Evolutionary conservation across 1,140 invertebrate genomes (phyloP).

Genomic region (Penaeus vannamei): DNA sequence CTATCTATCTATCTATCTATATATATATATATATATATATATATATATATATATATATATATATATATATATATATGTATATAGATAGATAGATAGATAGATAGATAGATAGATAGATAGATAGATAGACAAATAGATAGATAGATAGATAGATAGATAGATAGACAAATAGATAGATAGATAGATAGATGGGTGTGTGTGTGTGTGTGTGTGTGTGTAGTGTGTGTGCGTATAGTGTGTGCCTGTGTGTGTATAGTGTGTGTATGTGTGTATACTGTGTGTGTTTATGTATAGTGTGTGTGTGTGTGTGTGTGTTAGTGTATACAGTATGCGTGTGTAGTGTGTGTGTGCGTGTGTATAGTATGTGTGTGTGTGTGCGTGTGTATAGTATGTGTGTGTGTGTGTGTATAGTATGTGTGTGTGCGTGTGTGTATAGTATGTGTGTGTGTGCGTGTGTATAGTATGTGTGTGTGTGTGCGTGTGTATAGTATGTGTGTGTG

Average conservation of each 20-base stretch:
- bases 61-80: no score
- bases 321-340: background rate
- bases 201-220: background rate
- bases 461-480: background rate
- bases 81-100: no score
- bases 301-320: background rate
- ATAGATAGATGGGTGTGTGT: no score
- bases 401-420: background rate
- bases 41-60: no score
- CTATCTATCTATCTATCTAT: no score
- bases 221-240: background rate
- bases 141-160: no score
- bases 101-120: no score
- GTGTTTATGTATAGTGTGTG: background rate
- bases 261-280: background rate
- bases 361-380: background rate
- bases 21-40: no score
- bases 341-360: background rate
- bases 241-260: background rate
- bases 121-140: no score
- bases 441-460: background rate
- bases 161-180: no score
- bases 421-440: background rate
- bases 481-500: background rate
- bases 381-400: background rate